Evolutionary conservation across 2,797 vertebrate genomes (phyloP).

Genomic region (Chelon labrosus): DNA sequence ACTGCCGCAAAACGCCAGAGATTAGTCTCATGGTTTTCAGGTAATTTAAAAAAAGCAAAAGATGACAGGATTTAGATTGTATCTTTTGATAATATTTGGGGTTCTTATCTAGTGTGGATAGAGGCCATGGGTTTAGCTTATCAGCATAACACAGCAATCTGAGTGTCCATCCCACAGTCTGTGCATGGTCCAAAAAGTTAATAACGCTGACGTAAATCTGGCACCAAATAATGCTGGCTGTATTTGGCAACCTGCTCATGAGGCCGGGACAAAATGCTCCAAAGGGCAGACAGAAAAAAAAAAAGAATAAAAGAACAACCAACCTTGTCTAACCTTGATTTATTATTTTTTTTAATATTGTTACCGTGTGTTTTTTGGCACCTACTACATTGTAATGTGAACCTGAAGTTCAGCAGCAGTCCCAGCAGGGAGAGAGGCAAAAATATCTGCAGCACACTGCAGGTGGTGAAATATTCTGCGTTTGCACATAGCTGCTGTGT

Average conservation of each 20-base stretch:
- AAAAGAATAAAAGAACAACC: constrained; percentile 34
- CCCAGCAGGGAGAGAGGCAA: constrained; percentile 49
- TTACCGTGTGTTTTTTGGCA: constrained; percentile 49
- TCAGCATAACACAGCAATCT: constrained; percentile 47
- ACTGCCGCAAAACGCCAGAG: constrained; percentile 17
- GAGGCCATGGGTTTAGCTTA: constrained; percentile 50
- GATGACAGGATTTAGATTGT: constrained; percentile 1
- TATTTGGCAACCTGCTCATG: constrained; percentile 43
- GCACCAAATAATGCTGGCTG: constrained; percentile 33
- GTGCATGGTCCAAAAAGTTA: constrained; percentile 48
- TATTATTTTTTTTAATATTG: constrained; percentile 21
- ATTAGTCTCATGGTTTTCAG: constrained; percentile 19
- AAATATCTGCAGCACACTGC: constrained; percentile 65
- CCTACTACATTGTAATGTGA: constrained; percentile 46
- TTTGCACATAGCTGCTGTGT: constrained; percentile 40
- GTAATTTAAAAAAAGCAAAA: constrained; percentile 9
- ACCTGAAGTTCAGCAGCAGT: constrained; percentile 45
- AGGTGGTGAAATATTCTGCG: constrained; percentile 44
- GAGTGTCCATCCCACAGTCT: constrained; percentile 12
- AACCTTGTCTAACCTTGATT: constrained; percentile 69
- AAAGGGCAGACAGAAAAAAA: constrained; percentile 40
- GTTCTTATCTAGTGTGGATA: constrained; percentile 23
- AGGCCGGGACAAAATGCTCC: constrained; percentile 25
- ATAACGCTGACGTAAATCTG: constrained; percentile 41
- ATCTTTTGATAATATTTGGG: constrained; percentile 22